A percentile compares a stretch with the other conserved stretches of the same genome.
Evolutionary conservation across 2,113 vertebrate species (phyloP).

Genomic region (human): GRCh38 chr18:75379501-75380000

Average conservation of each 20-base stretch:
- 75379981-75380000: not conserved
- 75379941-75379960: not conserved
- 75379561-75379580: not conserved
- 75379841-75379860: no score
- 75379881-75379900: not conserved
- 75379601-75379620: not conserved
- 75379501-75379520: fast-evolving
- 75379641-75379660: not conserved
- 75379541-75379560: no score
- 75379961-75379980: not conserved
- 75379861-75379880: not conserved
- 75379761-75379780: not conserved
- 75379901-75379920: fast-evolving
- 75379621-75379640: no score
- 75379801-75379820: not conserved
- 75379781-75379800: not conserved
- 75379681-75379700: fast-evolving
- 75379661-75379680: not conserved
- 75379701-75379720: fast-evolving
- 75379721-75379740: fast-evolving
- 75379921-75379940: not conserved
- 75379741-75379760: not conserved
- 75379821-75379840: not conserved
- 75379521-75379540: not conserved
- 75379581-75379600: not conserved